Base-by-base conservation (phyloP, 2,888 invertebrate genomes). In the Ctena decussata region DNA sequence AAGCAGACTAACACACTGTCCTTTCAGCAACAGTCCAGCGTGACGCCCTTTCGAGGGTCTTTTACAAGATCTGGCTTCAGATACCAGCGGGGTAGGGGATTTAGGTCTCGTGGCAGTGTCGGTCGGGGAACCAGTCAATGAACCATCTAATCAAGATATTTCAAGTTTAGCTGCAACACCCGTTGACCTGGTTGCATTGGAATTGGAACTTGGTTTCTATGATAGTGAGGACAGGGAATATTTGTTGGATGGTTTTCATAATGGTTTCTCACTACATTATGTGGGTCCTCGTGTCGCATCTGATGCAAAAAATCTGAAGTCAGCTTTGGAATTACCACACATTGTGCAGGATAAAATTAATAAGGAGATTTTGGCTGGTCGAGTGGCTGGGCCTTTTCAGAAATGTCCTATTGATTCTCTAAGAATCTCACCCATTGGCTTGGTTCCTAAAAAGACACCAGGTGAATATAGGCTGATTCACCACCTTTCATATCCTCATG, bases 371-470 rank as follows among this genome's bases (percentile, higher is more conserved):
- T n/a, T n/a, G n/a, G n/a, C n/a, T n/a, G n/a, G n/a, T n/a, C n/a
- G n/a, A n/a, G n/a, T n/a, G n/a, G n/a, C n/a, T n/a, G n/a, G n/a
- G n/a, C n/a, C n/a, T n/a, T n/a, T 78, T 53, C 53, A 8, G 24
- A 37, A 41, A 27, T 39, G 75, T 8, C 82, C 79, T 12, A 37
- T 85, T 24, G 35, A 72, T 44, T 81, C 35, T 46, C 44, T 82
- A 15, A 70, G 70, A 12, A 41, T 79, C 18, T 82, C 79, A 2
- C 82, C 85, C 0, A 78, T 85, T n/a, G 82, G 79, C 0, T 37
- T 79, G 39, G 82, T 85, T 24, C 82, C 85, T 35, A 65, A 65
- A 35, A 65, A 35, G 21, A 35, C 32, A 18, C 35, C 35, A 12
- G 65, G 65, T 32, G 32, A 32, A 35, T 35, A 46, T 53, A 74